Conservation (phyloP, 1,140 invertebrate genomes). For the Lanistes nyassanus region DNA sequence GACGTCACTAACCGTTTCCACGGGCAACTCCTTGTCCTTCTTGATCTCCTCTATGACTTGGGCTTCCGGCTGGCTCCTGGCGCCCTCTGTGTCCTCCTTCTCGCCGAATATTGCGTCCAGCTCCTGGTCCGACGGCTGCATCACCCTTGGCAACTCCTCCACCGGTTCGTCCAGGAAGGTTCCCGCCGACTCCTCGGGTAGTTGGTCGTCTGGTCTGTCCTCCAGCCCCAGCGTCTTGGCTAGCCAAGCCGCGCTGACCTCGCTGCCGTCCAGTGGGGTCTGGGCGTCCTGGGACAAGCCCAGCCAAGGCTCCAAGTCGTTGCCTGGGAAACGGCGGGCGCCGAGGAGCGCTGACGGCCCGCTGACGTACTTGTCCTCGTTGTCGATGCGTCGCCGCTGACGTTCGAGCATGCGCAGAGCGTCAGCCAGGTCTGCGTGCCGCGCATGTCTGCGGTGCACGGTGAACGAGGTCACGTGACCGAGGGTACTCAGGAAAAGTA, state of each 20-base stretch:
- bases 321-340: neutral
- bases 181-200: neutral
- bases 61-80: neutral
- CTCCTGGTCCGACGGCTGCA: neutral
- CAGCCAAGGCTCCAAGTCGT: slow-evolving; percentile 31
- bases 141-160: neutral
- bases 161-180: neutral
- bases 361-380: slow-evolving; percentile 6
- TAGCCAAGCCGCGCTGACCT: slow-evolving; percentile 4
- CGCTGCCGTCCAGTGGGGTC: neutral
- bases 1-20: neutral
- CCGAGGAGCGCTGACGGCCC: neutral
- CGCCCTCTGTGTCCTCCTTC: neutral
- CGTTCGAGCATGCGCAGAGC: slow-evolving; percentile 33
- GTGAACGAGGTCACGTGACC: slow-evolving; percentile 30
- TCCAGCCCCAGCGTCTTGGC: slow-evolving; percentile 9
- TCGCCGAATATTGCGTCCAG: neutral
- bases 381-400: slow-evolving; percentile 22
- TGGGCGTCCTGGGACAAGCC: neutral
- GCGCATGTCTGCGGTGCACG: slow-evolving; percentile 15
- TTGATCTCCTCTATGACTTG: neutral
- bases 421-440: slow-evolving; percentile 24
- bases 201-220: neutral
- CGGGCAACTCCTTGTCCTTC: slow-evolving; percentile 2
- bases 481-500: slow-evolving; percentile 7